phyloP scores from a whole-genome alignment of 2,797 vertebrate genomes.

The Alectoris magna region DNA sequence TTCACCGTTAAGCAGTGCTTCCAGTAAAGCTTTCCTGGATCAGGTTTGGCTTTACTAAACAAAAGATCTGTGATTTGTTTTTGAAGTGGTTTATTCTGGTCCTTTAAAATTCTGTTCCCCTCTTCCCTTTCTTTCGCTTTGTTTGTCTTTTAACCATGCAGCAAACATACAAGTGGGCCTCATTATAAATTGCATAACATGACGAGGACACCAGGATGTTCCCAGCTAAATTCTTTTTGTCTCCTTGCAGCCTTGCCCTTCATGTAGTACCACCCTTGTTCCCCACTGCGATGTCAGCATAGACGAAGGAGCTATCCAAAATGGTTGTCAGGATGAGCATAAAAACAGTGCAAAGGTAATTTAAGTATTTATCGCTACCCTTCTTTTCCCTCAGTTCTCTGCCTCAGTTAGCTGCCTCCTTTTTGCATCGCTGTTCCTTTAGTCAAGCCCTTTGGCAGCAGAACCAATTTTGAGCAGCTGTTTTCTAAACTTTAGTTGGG shows the following conservation, averaged over 20 bases:
- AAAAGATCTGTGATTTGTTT: slow-evolving; percentile 50
- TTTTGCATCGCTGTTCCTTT: background rate
- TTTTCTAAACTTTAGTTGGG: background rate
- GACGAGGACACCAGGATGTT: background rate
- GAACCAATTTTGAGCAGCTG: background rate
- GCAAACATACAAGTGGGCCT: slow-evolving; percentile 3
- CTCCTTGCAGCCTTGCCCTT: slow-evolving; percentile 86
- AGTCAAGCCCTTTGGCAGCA: background rate
- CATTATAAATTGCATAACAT: background rate
- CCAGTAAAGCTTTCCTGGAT: slow-evolving; percentile 16
- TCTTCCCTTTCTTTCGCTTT: slow-evolving; percentile 36
- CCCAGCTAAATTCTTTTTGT: slow-evolving; percentile 57
- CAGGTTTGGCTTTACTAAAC: slow-evolving; percentile 15
- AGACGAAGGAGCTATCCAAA: slow-evolving; percentile 85
- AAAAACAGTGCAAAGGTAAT: slow-evolving; percentile 86
- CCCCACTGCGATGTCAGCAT: slow-evolving; percentile 81
- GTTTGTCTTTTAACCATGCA: slow-evolving; percentile 40
- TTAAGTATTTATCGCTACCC: slow-evolving; percentile 52
- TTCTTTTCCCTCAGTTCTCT: slow-evolving; percentile 6
- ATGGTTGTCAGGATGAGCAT: slow-evolving; percentile 89
- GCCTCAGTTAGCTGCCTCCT: background rate
- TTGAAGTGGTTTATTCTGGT: slow-evolving; percentile 40
- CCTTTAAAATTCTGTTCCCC: slow-evolving; percentile 28
- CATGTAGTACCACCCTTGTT: slow-evolving; percentile 83
- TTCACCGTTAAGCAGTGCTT: background rate